Evolutionary conservation across 2,888 invertebrate genomes (phyloP), one percentile per base, ranked within the genome.

Genomic region (Macaria liturata): DNA sequence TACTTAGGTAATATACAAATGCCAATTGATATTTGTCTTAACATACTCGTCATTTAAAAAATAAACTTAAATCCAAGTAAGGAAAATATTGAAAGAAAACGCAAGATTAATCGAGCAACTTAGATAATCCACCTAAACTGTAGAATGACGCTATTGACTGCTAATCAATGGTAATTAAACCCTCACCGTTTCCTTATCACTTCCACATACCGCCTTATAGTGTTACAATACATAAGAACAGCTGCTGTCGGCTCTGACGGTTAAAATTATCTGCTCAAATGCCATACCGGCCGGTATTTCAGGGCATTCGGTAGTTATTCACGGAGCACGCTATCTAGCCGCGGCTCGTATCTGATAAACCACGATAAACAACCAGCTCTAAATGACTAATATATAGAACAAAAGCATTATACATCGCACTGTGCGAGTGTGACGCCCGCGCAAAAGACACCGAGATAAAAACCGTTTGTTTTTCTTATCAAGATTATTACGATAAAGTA

Each of bases 401-500:
- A 54, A 52, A 57, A 57, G 42, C 8, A 55, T 44, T 56, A 54
- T 53, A 40, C 52, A 57, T 59, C 31, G 54, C 34, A 59, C 42
- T 46, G 52, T 32, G 40, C 34, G n/a, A 56, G 49, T 43, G 43
- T 58, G 56, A 49, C 65, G 61, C 62, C 46, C 49, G 63, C 37
- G 51, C 40, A 51, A 47, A 37, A 53, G 32, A 57, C 43, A 30
- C 47, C 48, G 75, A 85, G 88, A 88, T 89, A 88, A 86, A 42
- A 82, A 80, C 74, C 68, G 82, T 78, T 86, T 84, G 83, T 83
- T 85, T 85, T 83, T 77, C 87, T 90, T 90, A 91, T 90, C 91
- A 87, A 88, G 88, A 88, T 88, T 84, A 84, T 70, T 72, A 72
- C 61, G 89, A 89, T 89, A 90, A 89, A 84, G 83, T 88, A 90